Evolutionary conservation across 2,113 vertebrate genomes (phyloP).

Genomic region (Calypte anna): DNA sequence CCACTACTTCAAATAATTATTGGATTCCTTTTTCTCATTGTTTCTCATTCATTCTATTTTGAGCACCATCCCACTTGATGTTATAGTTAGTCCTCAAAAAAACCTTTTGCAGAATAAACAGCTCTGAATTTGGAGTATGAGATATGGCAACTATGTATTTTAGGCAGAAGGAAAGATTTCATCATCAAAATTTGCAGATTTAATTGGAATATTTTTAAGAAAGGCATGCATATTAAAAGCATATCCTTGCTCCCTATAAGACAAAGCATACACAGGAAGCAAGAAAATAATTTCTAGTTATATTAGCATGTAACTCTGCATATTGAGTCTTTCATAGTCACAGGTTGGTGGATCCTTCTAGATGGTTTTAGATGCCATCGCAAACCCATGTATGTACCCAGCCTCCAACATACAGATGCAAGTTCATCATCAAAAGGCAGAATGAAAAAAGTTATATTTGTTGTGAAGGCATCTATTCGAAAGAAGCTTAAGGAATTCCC

Average conservation of each 20-base stretch:
- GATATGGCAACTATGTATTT: slow-evolving; percentile 33
- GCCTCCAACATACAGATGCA: neutral
- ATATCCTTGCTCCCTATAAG: neutral
- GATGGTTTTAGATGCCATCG: fast-evolving
- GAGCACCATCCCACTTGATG: slow-evolving; percentile 79
- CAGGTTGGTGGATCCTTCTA: neutral
- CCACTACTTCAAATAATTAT: slow-evolving; percentile 83
- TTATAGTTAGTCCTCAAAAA: slow-evolving; percentile 80
- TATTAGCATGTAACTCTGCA: neutral
- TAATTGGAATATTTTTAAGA: neutral
- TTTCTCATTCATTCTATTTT: slow-evolving; percentile 77
- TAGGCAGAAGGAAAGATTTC: slow-evolving; percentile 31
- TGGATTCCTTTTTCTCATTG: slow-evolving; percentile 78
- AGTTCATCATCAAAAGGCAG: neutral
- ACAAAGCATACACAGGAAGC: neutral
- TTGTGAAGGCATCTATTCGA: neutral
- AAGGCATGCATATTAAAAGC: neutral
- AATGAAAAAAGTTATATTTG: neutral
- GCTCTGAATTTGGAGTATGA: slow-evolving; percentile 54
- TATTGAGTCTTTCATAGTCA: neutral
- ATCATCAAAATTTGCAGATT: neutral
- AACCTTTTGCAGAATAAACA: slow-evolving; percentile 73
- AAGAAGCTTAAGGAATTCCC: neutral
- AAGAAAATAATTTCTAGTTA: neutral
- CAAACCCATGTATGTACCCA: neutral